These are phyloP conservation scores for Protomyctophum bolini DNA, from an alignment of 2,113 vertebrate species.

Conservation along the genomic window DNA sequence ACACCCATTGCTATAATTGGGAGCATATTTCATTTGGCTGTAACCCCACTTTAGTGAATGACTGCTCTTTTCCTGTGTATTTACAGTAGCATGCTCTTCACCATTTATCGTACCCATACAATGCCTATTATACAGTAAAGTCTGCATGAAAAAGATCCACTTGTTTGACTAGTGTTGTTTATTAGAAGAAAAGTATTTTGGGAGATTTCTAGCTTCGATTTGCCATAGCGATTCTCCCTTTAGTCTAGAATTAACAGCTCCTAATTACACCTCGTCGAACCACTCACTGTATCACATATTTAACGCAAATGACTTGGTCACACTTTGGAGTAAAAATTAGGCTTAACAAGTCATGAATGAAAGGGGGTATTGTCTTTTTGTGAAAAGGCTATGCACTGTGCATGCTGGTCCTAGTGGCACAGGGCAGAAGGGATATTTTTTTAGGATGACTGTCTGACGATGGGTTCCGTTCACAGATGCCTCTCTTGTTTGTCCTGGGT, in stretches of 20 bases:
- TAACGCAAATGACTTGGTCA: conserved; percentile 72
- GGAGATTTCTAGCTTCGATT: too few relatives aligned
- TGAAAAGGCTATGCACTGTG: conserved; percentile 83
- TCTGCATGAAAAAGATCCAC: not conserved
- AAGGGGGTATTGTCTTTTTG: conserved; percentile 90
- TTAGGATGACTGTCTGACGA: conserved; percentile 94
- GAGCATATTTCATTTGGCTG: conserved; percentile 96
- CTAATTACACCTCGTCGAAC: too few relatives aligned
- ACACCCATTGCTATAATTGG: conserved; percentile 99
- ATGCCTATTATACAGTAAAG: conserved; percentile 2
- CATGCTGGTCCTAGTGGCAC: conserved; percentile 73
- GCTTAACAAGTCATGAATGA: conserved; percentile 81
- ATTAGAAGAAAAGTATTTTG: too few relatives aligned
- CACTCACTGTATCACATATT: conserved; percentile 54
- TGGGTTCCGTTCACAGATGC: conserved; percentile 85
- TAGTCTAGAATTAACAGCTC: too few relatives aligned
- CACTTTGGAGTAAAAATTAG: conserved; percentile 44
- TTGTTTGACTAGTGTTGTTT: conserved; percentile 10
- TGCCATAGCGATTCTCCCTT: too few relatives aligned
- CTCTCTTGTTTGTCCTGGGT: conserved; percentile 90
- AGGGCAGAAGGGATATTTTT: conserved; percentile 89
- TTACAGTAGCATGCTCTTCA: conserved; percentile 69
- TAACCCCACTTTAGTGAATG: conserved; percentile 88
- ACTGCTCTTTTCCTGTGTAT: conserved; percentile 90
- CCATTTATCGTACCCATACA: conserved; percentile 10